phyloP scores from a whole-genome alignment of 2,797 vertebrate genomes.

The Hyperoplus lanceolatus region DNA sequence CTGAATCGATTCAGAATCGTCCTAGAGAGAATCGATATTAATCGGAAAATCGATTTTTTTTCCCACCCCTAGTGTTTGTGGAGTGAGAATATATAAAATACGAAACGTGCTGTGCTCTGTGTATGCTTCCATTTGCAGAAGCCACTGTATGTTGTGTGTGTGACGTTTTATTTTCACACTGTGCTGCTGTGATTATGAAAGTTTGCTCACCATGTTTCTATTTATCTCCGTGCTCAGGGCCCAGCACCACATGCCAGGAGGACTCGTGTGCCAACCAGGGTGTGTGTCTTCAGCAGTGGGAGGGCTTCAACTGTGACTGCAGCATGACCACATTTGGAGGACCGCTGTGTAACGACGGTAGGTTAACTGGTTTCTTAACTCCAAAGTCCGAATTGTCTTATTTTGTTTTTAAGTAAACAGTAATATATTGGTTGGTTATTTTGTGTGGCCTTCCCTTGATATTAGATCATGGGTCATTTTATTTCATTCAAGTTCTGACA shows the following conservation, averaged over 20 bases:
- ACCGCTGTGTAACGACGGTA: slow-evolving; percentile 95
- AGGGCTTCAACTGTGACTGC: slow-evolving; percentile 98
- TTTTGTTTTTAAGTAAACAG: not conserved
- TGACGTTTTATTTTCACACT: slow-evolving; percentile 53
- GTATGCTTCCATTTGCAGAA: slow-evolving; percentile 45
- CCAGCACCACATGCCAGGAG: slow-evolving; percentile 98
- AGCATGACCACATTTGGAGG: slow-evolving; percentile 99
- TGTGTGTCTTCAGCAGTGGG: slow-evolving; percentile 98
- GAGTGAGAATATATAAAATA: not conserved
- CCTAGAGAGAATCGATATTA: too few relatives aligned
- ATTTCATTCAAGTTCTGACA: not conserved
- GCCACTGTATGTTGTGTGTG: slow-evolving; percentile 31
- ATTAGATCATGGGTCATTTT: not conserved
- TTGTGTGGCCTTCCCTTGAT: not conserved
- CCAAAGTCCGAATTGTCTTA: not conserved
- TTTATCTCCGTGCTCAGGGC: slow-evolving; percentile 86
- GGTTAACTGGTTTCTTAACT: slow-evolving; percentile 60
- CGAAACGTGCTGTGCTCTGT: slow-evolving; percentile 38
- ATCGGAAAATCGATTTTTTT: too few relatives aligned
- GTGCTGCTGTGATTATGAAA: slow-evolving; percentile 18
- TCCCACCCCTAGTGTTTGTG: not conserved
- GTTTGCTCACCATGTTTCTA: slow-evolving; percentile 32
- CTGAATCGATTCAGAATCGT: too few relatives aligned
- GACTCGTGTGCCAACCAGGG: slow-evolving; percentile 98
- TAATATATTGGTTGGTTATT: not conserved